Evolutionary conservation across 2,797 vertebrate species (phyloP).

Genomic region (Dromococcyx pavoninus): DNA sequence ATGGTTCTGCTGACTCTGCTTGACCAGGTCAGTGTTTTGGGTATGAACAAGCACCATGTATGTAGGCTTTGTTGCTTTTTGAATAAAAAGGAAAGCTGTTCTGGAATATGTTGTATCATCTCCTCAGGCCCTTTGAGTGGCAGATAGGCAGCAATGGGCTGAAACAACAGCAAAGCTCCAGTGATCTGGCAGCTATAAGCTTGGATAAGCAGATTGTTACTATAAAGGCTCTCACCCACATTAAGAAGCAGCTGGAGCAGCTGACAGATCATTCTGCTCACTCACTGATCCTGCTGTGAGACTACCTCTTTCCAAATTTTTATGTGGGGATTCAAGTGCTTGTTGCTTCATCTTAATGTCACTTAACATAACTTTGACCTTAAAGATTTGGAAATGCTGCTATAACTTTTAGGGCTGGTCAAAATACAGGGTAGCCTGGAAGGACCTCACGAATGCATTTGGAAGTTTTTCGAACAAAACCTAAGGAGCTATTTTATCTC

Average conservation of each 20-base stretch:
- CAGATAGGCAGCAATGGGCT: background rate
- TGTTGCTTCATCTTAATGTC: conserved; percentile 11
- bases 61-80: background rate
- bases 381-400: conserved; percentile 4
- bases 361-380: background rate
- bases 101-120: background rate
- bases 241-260: background rate
- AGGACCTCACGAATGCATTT: background rate
- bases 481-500: background rate
- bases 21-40: background rate
- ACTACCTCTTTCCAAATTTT: background rate
- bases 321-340: background rate
- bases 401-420: background rate
- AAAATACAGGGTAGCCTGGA: background rate
- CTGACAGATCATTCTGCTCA: background rate
- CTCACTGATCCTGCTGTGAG: background rate
- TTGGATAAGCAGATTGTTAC: background rate
- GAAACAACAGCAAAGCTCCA: background rate
- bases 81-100: background rate
- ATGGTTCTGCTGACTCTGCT: background rate
- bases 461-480: conserved; percentile 9
- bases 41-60: background rate
- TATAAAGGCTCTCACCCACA: background rate
- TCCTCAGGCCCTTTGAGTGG: background rate
- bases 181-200: background rate